Conservation (phyloP, 2,888 invertebrate genomes). For the Conomelus anceps region DNA sequence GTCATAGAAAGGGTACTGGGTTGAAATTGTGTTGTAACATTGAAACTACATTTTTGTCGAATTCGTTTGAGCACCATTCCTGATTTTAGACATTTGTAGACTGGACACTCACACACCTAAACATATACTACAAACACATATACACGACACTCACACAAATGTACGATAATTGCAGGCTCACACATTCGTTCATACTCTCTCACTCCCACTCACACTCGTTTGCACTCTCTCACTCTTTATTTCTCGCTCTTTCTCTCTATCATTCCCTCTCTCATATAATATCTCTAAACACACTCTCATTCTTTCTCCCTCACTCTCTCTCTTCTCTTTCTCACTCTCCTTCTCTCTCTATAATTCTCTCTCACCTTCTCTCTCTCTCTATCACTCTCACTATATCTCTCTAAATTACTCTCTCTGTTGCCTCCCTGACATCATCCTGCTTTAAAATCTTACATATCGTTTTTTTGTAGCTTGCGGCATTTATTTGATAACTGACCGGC, state of each 20-base stretch:
- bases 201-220: no score
- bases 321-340: background rate
- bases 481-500: no score
- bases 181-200: no score
- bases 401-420: background rate
- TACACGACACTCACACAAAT: no score
- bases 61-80: background rate
- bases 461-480: no score
- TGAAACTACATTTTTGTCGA: background rate
- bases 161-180: no score
- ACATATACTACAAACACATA: no score
- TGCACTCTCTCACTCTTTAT: no score
- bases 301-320: background rate
- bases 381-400: background rate
- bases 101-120: no score
- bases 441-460: no score
- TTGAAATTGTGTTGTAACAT: background rate
- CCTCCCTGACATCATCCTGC: no score
- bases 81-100: background rate
- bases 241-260: background rate
- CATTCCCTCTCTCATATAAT: background rate
- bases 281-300: background rate
- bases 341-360: background rate
- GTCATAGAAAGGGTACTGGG: no score
- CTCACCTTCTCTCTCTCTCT: background rate